These are phyloP conservation scores for Meloidogyne hapla DNA, from an alignment of 1,140 invertebrate genomes.

Conservation along the genomic window DNA sequence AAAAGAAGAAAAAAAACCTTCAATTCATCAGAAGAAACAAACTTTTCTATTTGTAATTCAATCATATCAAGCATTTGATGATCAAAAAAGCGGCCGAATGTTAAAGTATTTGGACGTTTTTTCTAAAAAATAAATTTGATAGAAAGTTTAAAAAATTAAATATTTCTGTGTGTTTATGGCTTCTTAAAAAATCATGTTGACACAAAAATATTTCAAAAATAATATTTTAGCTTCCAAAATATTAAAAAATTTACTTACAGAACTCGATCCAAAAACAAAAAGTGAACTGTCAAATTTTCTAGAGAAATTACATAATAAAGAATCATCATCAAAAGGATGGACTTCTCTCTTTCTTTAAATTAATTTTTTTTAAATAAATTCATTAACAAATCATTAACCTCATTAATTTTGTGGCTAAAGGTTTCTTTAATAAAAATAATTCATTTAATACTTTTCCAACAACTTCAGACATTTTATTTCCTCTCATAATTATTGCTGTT, in stretches of 20 bases:
- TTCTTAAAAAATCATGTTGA: background rate
- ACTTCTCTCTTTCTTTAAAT: conserved; percentile 75
- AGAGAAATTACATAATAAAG: conserved; percentile 79
- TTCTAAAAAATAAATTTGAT: conserved; percentile 70
- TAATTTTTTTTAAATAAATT: background rate
- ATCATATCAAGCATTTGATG: conserved; percentile 89
- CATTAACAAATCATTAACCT: conserved; percentile 38
- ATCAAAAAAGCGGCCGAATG: conserved; percentile 84
- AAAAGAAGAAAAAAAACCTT: conserved; percentile 69
- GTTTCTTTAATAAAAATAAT: conserved; percentile 70
- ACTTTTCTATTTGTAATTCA: conserved; percentile 85
- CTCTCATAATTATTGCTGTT: conserved; percentile 79
- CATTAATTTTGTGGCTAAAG: conserved; percentile 64
- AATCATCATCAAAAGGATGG: conserved; percentile 80
- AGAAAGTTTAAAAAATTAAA: background rate
- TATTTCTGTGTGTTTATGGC: background rate
- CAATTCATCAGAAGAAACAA: conserved; percentile 77
- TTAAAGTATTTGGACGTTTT: conserved; percentile 87
- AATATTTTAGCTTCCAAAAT: too few species aligned
- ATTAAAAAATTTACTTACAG: conserved; percentile 43
- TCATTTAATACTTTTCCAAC: conserved; percentile 80
- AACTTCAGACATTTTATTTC: conserved; percentile 77
- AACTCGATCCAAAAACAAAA: conserved; percentile 85
- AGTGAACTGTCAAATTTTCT: conserved; percentile 82
- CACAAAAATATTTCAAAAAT: background rate